phyloP scores from a whole-genome alignment of 2,797 vertebrate genomes.

The Smutsia gigantea region DNA sequence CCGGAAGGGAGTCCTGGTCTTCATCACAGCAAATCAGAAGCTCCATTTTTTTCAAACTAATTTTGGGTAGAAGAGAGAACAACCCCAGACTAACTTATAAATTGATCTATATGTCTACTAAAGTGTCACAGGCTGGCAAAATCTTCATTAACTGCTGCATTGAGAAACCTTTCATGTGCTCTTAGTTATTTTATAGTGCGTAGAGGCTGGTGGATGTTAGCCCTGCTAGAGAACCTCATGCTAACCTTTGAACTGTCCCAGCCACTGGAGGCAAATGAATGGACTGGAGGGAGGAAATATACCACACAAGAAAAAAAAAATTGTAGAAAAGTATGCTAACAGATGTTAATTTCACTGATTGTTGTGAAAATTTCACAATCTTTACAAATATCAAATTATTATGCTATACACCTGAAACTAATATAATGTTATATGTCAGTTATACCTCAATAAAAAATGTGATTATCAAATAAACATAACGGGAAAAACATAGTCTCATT shows the following conservation, averaged over 20 bases:
- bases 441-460: background rate
- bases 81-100: conserved; percentile 71
- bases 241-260: conserved; percentile 85
- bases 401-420: background rate
- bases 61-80: conserved; percentile 73
- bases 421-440: background rate
- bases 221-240: conserved; percentile 91
- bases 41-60: conserved; percentile 73
- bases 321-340: background rate
- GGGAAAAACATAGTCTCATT: background rate
- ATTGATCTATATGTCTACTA: conserved; percentile 61
- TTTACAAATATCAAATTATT: background rate
- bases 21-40: conserved; percentile 63
- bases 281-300: background rate
- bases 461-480: background rate
- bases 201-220: conserved; percentile 92
- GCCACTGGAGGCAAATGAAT: background rate
- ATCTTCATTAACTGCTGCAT: conserved; percentile 88
- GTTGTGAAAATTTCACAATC: background rate
- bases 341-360: background rate
- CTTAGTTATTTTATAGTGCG: conserved; percentile 95
- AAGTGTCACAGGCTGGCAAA: conserved; percentile 44
- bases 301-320: background rate
- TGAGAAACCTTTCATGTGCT: conserved; percentile 90
- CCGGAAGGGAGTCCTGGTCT: conserved; percentile 49